Conservation (phyloP, 2,113 vertebrate genomes). For the Leptodactylus fuscus region DNA sequence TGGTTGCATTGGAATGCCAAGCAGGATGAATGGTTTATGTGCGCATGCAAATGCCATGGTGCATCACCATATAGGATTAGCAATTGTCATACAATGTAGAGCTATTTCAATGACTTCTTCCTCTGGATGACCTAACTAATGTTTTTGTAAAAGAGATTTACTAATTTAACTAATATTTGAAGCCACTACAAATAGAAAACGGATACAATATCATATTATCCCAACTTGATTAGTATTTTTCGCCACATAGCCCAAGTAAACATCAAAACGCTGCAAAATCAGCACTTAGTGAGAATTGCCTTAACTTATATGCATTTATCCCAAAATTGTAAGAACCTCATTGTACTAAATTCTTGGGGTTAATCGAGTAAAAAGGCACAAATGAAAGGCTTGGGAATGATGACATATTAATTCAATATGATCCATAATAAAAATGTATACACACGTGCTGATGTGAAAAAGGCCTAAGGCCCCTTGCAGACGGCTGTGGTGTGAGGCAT, state of each 20-base stretch:
- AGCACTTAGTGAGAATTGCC: too few relatives aligned
- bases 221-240: too few relatives aligned
- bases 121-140: background rate
- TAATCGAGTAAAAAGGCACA: background rate
- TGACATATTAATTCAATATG: background rate
- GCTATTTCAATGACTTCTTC: background rate
- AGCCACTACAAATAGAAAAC: too few relatives aligned
- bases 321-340: background rate
- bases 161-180: too few relatives aligned
- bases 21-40: background rate
- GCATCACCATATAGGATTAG: background rate
- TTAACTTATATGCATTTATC: too few relatives aligned
- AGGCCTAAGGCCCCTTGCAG: too few relatives aligned
- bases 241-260: too few relatives aligned
- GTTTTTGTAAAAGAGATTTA: background rate
- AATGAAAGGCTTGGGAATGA: background rate
- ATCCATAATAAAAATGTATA: too few relatives aligned
- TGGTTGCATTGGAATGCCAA: background rate
- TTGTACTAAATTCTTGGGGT: background rate
- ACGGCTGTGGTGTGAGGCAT: too few relatives aligned
- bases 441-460: too few relatives aligned
- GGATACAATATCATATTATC: too few relatives aligned
- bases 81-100: background rate
- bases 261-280: too few relatives aligned
- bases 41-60: background rate